Base-by-base conservation (phyloP, 2,113 vertebrate genomes). In the Menura novaehollandiae region DNA sequence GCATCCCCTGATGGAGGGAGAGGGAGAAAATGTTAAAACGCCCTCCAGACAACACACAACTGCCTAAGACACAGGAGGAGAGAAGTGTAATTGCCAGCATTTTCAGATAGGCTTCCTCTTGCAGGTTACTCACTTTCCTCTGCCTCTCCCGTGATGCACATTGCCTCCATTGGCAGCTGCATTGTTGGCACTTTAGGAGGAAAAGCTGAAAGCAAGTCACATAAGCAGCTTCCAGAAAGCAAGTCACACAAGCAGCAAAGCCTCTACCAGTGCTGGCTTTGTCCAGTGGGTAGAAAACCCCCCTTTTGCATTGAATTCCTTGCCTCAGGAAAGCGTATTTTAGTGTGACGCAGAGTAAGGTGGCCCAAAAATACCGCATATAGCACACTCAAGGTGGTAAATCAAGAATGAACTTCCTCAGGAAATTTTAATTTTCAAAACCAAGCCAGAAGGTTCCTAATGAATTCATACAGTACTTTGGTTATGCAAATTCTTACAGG, bases 1-100 rank as follows among this genome's bases (percentile, higher is more conserved):
- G 98, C 99, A 99, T 99, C 46, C 99, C 99, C 99, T 99, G 16
- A 4, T 3, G 17, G 44, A 76, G 46, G 56, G 9, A 92, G 43
- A 73, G n/a, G 59, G n/a, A 35, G 22, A 15, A 49, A 20, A 37
- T 26, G 43, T 47, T 19, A 64, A 91, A 91, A 71, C 5, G 0
- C 7, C 8, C 13, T 37, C 72, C 64, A 62, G 35, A 53, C 55
- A 52, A 18, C 5, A 3, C 15, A 56, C 15, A 47, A 1, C n/a
- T 59, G 68, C 13, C 53, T 23, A 15, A 81, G 58, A 23, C 8
- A 24, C 13, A 17, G 33, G 35, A 28, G 51, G 23, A 51, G 33
- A 14, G 3, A 56, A 44, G 43, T 3, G 20, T 0, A 26, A 68
- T 1, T 10, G 27, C 15, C n/a, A 85, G 17, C 21, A 4, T 39